Base-by-base conservation (phyloP, 2,888 invertebrate species). In the Vanessa cardui region DNA sequence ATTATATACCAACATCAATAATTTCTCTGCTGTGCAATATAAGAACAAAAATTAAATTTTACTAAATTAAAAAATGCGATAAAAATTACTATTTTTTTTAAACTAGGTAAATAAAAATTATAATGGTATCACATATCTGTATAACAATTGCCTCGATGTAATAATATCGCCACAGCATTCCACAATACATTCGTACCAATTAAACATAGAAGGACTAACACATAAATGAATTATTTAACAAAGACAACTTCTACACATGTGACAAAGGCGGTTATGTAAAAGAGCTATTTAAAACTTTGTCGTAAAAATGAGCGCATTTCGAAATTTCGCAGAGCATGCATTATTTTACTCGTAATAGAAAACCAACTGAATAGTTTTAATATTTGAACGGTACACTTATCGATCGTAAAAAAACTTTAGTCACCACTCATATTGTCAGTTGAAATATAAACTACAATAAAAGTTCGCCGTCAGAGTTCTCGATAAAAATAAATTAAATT, bases 251-350 rank as follows among this genome's bases (percentile, higher is more conserved):
- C 33, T 18, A 33, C 52, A 54, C 31, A 39, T 64, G 61, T 68
- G 64, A 64, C 69, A 63, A 68, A 66, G 58, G 59, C 66, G 65
- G 71, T 76, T 76, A 68, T 74, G 70, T 74, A 76, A 74, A 76
- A 66, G 39, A 59, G 54, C 70, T 72, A 70, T 69, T 70, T 72
- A 61, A 68, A 73, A 68, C 66, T 50, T 56, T 31, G n/a, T 18
- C 58, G 15, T 47, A 62, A 54, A 60, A 60, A 54, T 56, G 54
- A 47, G 54, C 56, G 47, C 20, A 62, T 15, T 52, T 52, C 52
- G 45, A 54, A 20, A 45, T 39, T 46, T 68, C 64, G 68, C 68
- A 56, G 45, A 47, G 68, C 68, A 56, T 12, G 6, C n/a, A 18
- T 39, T 56, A 56, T 1, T 33, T n/a, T 56, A 3, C n/a, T 31